Conservation (phyloP, 2,888 invertebrate genomes). For the Volucella inanis region DNA sequence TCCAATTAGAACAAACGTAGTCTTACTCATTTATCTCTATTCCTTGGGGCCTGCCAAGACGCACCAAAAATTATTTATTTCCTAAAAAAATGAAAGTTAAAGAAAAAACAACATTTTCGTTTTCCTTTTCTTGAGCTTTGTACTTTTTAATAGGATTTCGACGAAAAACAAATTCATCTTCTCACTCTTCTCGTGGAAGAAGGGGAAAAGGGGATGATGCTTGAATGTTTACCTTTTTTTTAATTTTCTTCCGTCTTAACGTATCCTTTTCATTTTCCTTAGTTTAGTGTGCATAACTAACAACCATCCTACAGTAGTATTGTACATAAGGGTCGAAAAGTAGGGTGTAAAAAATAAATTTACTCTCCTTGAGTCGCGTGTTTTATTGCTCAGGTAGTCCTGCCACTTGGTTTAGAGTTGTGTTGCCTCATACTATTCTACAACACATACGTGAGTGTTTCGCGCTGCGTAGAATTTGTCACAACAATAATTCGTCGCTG, state of each 20-base stretch:
- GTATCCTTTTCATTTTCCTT: too few species aligned
- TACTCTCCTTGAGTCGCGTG: slow-evolving; percentile 71
- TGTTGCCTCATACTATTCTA: slow-evolving; percentile 17
- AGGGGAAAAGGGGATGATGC: slow-evolving; percentile 32
- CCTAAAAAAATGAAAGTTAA: slow-evolving; percentile 18
- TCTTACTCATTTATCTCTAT: not conserved
- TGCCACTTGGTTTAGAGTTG: slow-evolving; percentile 56
- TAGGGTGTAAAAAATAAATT: slow-evolving; percentile 70
- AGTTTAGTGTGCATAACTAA: slow-evolving; percentile 52
- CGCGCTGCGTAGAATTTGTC: slow-evolving; percentile 74
- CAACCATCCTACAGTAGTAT: slow-evolving; percentile 41
- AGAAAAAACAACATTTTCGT: slow-evolving; percentile 29
- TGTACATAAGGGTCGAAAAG: slow-evolving; percentile 16
- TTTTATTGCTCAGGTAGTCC: slow-evolving; percentile 67
- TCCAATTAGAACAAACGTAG: not conserved
- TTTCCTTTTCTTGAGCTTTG: slow-evolving; percentile 28
- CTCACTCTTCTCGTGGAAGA: not conserved
- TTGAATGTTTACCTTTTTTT: slow-evolving; percentile 52
- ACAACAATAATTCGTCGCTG: slow-evolving; percentile 71
- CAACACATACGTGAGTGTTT: slow-evolving; percentile 60
- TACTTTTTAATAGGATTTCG: slow-evolving; percentile 67
- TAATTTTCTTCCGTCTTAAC: not conserved
- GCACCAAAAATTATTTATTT: slow-evolving; percentile 42
- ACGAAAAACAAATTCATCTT: slow-evolving; percentile 57
- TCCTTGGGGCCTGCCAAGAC: not conserved